Conservation (phyloP, 2,113 vertebrate genomes). For the Jacana jacana region DNA sequence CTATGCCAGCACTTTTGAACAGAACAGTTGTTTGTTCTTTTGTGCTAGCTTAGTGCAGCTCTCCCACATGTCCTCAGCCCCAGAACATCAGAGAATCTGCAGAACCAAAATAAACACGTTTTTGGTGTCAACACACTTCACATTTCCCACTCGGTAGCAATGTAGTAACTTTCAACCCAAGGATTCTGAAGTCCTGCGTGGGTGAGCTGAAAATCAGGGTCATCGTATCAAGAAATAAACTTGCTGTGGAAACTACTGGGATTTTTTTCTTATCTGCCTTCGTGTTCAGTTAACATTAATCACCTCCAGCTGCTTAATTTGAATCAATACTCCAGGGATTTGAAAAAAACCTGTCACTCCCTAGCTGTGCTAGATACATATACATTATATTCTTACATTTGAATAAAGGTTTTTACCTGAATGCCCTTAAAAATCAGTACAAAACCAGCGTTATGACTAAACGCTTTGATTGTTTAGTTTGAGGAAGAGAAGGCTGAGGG, state of each 20-base stretch:
- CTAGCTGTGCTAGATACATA: background rate
- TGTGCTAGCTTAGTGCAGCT: background rate
- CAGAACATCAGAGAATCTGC: conserved; percentile 31
- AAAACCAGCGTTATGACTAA: background rate
- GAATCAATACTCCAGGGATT: background rate
- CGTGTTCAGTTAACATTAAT: background rate
- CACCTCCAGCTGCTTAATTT: background rate
- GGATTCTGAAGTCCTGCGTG: conserved; percentile 14
- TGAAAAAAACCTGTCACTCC: background rate
- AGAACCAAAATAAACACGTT: conserved; percentile 60
- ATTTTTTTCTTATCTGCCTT: background rate
- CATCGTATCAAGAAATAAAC: conserved; percentile 13
- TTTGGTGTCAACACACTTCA: conserved; percentile 12
- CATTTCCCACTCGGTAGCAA: background rate
- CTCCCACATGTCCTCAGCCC: conserved; percentile 28
- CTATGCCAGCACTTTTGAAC: conserved; percentile 16
- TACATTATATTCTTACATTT: background rate
- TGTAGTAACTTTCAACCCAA: conserved; percentile 4
- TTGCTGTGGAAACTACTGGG: background rate
- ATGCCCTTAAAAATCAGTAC: background rate
- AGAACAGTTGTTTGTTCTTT: conserved; percentile 5
- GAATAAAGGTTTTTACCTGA: background rate
- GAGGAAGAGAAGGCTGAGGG: too few relatives aligned
- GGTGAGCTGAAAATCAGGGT: conserved; percentile 31
- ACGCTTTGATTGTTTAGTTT: too few relatives aligned